Conservation (phyloP, 2,797 vertebrate species). For the Falco columbarius region DNA sequence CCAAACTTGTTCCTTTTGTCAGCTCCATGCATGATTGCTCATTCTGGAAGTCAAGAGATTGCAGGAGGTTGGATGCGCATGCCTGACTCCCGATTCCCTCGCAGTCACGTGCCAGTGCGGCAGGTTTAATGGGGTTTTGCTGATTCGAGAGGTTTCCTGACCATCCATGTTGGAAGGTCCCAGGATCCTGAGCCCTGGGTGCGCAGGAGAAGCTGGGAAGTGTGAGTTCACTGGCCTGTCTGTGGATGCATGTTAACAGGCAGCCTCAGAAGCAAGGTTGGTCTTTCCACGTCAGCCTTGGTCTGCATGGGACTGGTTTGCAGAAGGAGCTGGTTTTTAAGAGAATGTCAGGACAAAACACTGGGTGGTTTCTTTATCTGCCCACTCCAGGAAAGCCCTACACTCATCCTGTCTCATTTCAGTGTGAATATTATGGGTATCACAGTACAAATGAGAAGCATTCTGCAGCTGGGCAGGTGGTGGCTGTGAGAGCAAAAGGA, state of each 20-base stretch:
- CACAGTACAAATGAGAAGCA: not conserved
- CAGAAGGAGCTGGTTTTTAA: not conserved
- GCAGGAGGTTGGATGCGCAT: not conserved
- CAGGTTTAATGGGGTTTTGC: not conserved
- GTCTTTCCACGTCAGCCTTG: not conserved
- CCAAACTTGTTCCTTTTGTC: not conserved
- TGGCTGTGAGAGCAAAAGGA: not conserved
- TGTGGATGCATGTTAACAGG: rapidly evolving
- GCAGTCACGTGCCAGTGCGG: rapidly evolving
- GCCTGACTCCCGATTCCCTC: not conserved
- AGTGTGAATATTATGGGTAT: not conserved
- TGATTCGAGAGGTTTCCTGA: not conserved
- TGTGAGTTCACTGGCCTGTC: not conserved
- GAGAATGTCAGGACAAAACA: not conserved
- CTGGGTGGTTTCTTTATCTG: not conserved
- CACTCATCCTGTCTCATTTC: rapidly evolving
- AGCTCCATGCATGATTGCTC: not conserved
- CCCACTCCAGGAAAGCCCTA: not conserved
- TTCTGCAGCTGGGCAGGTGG: not conserved
- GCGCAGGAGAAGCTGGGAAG: not conserved
- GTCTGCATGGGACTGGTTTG: rapidly evolving
- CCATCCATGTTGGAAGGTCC: not conserved
- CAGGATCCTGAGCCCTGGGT: not conserved
- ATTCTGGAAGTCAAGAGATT: not conserved
- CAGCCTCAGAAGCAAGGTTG: not conserved